phyloP scores from a whole-genome alignment of 2,797 vertebrate species.

The Smutsia gigantea region DNA sequence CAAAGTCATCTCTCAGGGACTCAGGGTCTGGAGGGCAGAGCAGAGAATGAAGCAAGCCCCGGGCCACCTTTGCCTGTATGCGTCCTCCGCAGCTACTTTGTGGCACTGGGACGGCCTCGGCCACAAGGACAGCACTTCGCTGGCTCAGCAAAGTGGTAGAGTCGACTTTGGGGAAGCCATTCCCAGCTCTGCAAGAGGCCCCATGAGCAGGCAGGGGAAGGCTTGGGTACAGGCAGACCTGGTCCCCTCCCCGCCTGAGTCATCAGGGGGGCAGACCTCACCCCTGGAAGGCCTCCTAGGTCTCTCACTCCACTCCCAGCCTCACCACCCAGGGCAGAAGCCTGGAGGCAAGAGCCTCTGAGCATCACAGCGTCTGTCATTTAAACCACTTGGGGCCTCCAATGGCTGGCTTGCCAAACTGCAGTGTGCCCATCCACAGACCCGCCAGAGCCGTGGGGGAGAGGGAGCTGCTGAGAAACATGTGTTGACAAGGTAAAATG shows the following conservation, averaged over 20 bases:
- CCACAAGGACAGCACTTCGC: neutral
- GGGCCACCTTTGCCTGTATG: neutral
- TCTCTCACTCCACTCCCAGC: neutral
- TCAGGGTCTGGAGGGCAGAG: neutral
- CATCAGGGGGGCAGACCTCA: neutral
- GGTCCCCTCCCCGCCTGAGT: neutral
- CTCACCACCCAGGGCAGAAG: neutral
- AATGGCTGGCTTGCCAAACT: neutral
- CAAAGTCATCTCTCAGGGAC: neutral
- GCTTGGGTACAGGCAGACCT: neutral
- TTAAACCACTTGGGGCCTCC: neutral
- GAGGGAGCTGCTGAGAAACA: neutral
- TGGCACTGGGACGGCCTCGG: neutral
- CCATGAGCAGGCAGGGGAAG: neutral
- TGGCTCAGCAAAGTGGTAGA: neutral
- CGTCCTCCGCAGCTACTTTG: neutral
- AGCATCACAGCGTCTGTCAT: neutral
- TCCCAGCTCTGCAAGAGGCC: neutral
- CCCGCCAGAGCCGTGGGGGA: accelerated
- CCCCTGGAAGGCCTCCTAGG: neutral
- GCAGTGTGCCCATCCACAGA: neutral
- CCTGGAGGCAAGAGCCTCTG: neutral
- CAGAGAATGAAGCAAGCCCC: neutral
- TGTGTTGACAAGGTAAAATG: neutral
- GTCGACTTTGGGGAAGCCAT: neutral